Conservation (phyloP, 2,797 vertebrate genomes). For the Discoglossus pictus region DNA sequence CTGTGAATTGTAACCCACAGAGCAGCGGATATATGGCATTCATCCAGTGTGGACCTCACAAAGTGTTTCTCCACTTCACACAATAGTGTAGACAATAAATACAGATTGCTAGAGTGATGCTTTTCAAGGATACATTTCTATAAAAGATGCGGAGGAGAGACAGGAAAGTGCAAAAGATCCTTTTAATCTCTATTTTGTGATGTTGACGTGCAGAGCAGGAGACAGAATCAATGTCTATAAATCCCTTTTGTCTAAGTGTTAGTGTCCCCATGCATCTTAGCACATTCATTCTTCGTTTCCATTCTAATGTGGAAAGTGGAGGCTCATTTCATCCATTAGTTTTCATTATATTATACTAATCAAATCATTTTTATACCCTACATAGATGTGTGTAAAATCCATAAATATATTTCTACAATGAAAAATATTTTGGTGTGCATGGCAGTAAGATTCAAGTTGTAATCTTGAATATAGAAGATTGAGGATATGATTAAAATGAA, state of each 20-base stretch:
- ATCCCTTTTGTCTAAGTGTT: background rate
- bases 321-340: no score
- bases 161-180: constrained; percentile 1
- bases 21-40: background rate
- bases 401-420: no score
- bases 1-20: background rate
- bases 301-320: no score
- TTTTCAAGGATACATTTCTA: constrained; percentile 2
- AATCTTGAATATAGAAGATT: no score
- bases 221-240: constrained; percentile 10
- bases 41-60: background rate
- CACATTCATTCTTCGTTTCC: background rate
- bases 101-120: background rate
- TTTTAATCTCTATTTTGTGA: constrained; percentile 10
- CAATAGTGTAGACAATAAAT: constrained; percentile 6
- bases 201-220: constrained; percentile 5
- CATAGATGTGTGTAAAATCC: no score
- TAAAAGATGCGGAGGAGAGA: background rate
- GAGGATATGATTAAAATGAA: no score
- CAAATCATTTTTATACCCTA: no score
- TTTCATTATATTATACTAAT: no score
- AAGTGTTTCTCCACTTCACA: background rate
- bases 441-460: no score
- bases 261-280: background rate
- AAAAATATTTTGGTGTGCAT: no score